These are phyloP conservation scores for Glareola pratincola DNA, from an alignment of 2,113 vertebrate genomes.

Conservation along the genomic window DNA sequence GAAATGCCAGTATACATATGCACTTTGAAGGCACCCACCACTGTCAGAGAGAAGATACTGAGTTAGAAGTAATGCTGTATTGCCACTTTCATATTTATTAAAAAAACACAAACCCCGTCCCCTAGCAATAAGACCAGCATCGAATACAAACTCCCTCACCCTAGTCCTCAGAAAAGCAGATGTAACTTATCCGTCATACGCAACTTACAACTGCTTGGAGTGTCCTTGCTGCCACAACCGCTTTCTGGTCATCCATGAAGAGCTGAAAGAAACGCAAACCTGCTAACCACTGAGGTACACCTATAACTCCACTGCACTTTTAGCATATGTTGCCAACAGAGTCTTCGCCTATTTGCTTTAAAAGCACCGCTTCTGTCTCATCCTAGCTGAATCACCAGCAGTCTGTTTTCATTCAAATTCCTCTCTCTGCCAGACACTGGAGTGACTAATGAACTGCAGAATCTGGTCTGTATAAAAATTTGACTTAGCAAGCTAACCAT, in stretches of 20 bases:
- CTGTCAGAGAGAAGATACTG: not conserved
- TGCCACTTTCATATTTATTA: not conserved
- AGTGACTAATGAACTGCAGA: constrained; percentile 36
- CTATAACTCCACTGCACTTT: not conserved
- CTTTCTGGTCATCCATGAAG: not conserved
- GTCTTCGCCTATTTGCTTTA: not conserved
- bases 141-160: not conserved
- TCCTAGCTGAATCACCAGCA: not conserved
- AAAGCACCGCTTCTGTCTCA: not conserved
- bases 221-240: not conserved
- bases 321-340: not conserved
- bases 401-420: constrained; percentile 18
- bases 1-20: not conserved
- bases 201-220: not conserved
- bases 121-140: not conserved
- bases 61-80: not conserved
- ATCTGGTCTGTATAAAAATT: constrained; percentile 34
- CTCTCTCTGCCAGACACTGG: constrained; percentile 20
- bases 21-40: not conserved
- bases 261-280: not conserved
- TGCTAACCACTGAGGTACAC: not conserved
- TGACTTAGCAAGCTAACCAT: constrained; percentile 39
- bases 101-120: not conserved
- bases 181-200: not conserved
- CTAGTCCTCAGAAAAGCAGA: not conserved